Evolutionary conservation across 2,113 vertebrate genomes (phyloP).

Genomic region (Trochalopteron elliotii): DNA sequence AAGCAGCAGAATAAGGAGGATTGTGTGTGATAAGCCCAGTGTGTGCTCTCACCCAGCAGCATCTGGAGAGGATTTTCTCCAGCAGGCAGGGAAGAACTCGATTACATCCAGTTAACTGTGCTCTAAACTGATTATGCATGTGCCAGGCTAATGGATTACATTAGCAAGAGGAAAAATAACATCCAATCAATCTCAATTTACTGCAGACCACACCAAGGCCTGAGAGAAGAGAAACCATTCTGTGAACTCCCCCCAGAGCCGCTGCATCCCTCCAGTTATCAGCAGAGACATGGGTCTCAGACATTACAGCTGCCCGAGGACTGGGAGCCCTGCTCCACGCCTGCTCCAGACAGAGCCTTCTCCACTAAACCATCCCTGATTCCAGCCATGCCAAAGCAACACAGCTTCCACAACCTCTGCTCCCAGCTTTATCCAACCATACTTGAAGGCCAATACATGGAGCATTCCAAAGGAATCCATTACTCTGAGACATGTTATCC

Average conservation of each 20-base stretch:
- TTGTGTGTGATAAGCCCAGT: constrained; percentile 62
- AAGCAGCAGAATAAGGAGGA: constrained; percentile 42
- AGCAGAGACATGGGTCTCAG: not conserved
- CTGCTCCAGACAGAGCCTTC: not conserved
- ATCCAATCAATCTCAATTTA: constrained; percentile 99
- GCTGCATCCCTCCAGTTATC: constrained; percentile 6
- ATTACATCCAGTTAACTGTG: constrained; percentile 99
- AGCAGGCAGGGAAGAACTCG: constrained; percentile 99
- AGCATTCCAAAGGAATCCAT: too few relatives aligned
- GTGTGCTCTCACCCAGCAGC: constrained; percentile 73
- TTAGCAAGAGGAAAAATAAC: constrained; percentile 99
- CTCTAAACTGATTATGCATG: constrained; percentile 99
- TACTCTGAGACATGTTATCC: fast-evolving
- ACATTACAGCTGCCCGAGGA: not conserved
- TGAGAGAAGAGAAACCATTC: constrained; percentile 85
- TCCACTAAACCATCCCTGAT: not conserved
- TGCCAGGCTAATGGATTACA: constrained; percentile 99
- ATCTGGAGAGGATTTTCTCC: constrained; percentile 98
- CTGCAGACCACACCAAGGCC: constrained; percentile 91
- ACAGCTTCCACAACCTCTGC: not conserved
- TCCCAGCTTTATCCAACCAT: not conserved
- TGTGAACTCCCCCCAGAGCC: constrained; percentile 65
- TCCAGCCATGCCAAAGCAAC: not conserved
- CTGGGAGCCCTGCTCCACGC: not conserved
- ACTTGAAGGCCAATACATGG: fast-evolving